Percentiles rank a stretch among this genome's conserved stretches.
phyloP scores from a whole-genome alignment of 2,888 invertebrate genomes.

The Hydroisotoma schaefferi region DNA sequence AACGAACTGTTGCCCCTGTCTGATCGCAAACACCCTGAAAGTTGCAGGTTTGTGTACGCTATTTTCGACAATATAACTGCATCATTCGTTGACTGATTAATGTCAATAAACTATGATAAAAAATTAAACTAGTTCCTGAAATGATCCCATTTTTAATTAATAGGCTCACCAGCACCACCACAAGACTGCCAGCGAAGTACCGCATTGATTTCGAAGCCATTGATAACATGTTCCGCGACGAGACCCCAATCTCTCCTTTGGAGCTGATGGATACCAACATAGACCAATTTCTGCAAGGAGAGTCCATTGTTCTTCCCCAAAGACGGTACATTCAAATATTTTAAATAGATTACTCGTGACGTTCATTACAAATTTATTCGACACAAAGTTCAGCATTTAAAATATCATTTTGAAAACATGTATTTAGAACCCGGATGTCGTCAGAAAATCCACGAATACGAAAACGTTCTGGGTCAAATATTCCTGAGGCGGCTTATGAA shows the following conservation, averaged over 20 bases:
- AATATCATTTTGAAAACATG: no score
- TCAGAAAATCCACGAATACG: no score
- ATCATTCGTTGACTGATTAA: no score
- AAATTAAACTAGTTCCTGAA: background rate
- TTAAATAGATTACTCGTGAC: background rate
- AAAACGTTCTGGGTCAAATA: no score
- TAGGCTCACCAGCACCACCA: background rate
- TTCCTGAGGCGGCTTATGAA: no score
- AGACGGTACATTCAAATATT: constrained; percentile 20
- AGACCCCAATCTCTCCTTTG: constrained; percentile 40
- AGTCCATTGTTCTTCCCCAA: constrained; percentile 22
- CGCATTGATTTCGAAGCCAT: constrained; percentile 44
- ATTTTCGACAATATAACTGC: no score
- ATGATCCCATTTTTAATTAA: background rate
- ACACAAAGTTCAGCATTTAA: no score
- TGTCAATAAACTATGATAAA: no score
- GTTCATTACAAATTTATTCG: no score
- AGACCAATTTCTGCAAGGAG: constrained; percentile 27
- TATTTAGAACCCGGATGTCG: no score
- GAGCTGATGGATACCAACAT: constrained; percentile 44
- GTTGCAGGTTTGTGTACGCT: no score
- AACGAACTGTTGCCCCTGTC: background rate
- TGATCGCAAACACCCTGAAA: no score
- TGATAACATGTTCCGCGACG: constrained; percentile 43
- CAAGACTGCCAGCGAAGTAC: constrained; percentile 41